Base-by-base conservation (phyloP, 2,888 invertebrate genomes). In the Hemaris fuciformis region DNA sequence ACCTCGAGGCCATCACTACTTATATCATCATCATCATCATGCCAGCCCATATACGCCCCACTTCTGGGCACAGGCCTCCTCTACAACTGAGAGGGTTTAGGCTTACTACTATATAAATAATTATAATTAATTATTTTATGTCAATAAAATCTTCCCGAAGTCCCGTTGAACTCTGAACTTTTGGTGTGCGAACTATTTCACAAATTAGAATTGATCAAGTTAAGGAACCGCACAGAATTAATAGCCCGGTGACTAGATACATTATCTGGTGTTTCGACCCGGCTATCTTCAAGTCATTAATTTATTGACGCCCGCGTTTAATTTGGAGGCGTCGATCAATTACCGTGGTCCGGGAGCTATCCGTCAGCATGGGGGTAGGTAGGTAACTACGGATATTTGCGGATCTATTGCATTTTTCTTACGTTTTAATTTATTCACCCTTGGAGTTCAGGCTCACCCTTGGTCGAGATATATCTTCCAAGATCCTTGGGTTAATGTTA, bases 161-260 rank as follows among this genome's bases (percentile, higher is more conserved):
- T 10, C 53, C 18, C 18, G 3, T 18, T 53, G 15, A 27, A 27
- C 48, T 8, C 1, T 23, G 23, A 46, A 31, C 53, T 53, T 53
- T 27, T 18, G 53, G 20, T 53, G 41, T 41, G 53, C 41, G 53
- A 60, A 38, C 53, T 23, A 60, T 41, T 53, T 53, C 41, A 75
- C 76, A 81, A 84, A 84, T 83, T 79, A 76, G 81, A 80, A 81
- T 83, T 86, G 87, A 89, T 89, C 87, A 87, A 87, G 84, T 85
- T 85, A 88, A 89, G 86, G 88, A 85, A 88, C 90, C 88, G 76
- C 86, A 87, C 66, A 77, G 73, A 76, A 90, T 91, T 89, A 88
- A 90, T 90, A 79, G 86, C 77, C 74, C 70, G 73, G 80, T 84
- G 86, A 87, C 87, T 85, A 89, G 87, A 90, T 88, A 89, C 87